These are phyloP conservation scores for Pygoscelis adeliae DNA, from an alignment of 2,113 vertebrate genomes.

Conservation along the genomic window DNA sequence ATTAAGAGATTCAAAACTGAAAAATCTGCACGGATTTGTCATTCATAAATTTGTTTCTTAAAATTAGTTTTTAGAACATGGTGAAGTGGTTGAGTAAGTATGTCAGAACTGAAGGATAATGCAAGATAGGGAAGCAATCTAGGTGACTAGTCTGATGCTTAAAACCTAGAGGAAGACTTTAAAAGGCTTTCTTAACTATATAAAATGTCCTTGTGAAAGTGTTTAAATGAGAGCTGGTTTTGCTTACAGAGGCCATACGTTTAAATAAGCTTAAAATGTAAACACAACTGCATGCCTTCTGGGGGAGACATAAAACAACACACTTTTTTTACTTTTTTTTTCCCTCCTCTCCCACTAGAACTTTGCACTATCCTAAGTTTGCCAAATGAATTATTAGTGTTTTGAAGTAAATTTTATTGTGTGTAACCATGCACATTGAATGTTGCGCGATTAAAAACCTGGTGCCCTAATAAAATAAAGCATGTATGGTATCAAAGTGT, in stretches of 20 bases:
- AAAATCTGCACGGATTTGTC: neutral
- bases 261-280: neutral
- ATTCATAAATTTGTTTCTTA: neutral
- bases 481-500: neutral
- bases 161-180: neutral
- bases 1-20: neutral
- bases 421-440: neutral
- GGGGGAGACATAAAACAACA: neutral
- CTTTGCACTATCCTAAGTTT: neutral
- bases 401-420: neutral
- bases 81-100: neutral
- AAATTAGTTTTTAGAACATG: neutral
- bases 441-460: neutral
- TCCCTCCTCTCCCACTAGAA: neutral
- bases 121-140: neutral
- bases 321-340: fast-evolving
- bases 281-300: neutral
- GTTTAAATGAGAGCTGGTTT: neutral
- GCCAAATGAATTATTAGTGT: neutral
- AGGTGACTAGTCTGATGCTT: neutral
- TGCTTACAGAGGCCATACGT: neutral
- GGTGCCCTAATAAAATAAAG: neutral
- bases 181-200: neutral
- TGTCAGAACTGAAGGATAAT: neutral
- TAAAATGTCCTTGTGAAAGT: neutral